These are phyloP conservation scores for Zeugodacus cucurbitae DNA, from an alignment of 1,140 invertebrate species.

Conservation along the genomic window DNA sequence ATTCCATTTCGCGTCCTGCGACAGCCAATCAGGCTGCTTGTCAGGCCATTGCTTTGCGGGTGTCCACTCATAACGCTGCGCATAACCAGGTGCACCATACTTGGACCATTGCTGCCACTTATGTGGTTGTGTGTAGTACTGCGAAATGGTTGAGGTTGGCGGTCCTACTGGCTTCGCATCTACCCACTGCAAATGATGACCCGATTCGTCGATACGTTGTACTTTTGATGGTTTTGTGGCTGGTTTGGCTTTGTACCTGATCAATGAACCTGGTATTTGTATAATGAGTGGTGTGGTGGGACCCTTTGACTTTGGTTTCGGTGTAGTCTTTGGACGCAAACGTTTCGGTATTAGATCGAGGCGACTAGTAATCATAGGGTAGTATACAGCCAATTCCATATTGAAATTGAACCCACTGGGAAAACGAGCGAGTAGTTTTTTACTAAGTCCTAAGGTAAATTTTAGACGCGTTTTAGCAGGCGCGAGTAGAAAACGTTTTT, in stretches of 20 bases:
- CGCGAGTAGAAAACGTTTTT: conserved; percentile 54
- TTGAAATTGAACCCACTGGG: conserved; percentile 54
- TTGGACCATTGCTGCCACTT: conserved; percentile 38
- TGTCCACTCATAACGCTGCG: conserved; percentile 43
- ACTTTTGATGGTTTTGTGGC: conserved; percentile 51
- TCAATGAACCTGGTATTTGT: conserved; percentile 57
- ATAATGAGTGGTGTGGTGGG: conserved; percentile 45
- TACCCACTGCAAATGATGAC: conserved; percentile 43
- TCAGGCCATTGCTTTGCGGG: conserved; percentile 29
- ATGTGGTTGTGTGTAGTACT: background rate
- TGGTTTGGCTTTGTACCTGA: conserved; percentile 56
- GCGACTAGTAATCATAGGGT: conserved; percentile 51
- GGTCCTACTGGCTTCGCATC: background rate
- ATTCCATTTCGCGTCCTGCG: background rate
- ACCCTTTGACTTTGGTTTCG: conserved; percentile 48
- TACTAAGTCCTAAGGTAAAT: conserved; percentile 53
- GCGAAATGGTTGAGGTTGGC: background rate
- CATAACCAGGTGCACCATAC: conserved; percentile 30
- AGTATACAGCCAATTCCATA: conserved; percentile 57
- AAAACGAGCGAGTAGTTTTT: conserved; percentile 51
- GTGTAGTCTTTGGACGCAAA: conserved; percentile 51
- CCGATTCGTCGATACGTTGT: conserved; percentile 51
- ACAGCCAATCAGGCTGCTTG: background rate
- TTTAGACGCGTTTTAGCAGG: conserved; percentile 55
- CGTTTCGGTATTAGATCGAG: conserved; percentile 56